Evolutionary conservation across 2,113 vertebrate genomes (phyloP).

Genomic region (Pycnonotus jocosus): DNA sequence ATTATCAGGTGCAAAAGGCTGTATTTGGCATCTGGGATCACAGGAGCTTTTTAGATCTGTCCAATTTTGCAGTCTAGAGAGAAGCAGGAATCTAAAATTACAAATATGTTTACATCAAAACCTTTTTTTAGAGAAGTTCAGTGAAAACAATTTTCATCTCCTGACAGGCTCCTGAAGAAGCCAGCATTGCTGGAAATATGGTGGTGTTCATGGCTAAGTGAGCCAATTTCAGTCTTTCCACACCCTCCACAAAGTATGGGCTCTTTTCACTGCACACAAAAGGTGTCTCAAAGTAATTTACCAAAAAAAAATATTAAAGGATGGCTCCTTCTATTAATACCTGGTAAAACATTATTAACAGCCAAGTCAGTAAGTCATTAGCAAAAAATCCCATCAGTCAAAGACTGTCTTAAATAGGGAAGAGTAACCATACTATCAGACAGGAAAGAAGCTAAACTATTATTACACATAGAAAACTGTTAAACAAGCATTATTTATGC

Average conservation of each 20-base stretch:
- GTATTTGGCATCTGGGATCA: not conserved
- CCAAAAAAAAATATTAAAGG: not conserved
- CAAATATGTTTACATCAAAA: not conserved
- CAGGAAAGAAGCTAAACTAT: not conserved
- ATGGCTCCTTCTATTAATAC: not conserved
- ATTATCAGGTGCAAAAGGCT: not conserved
- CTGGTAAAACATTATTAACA: not conserved
- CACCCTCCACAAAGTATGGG: not conserved
- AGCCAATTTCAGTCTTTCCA: not conserved
- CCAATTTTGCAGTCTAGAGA: not conserved
- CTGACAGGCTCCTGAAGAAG: not conserved
- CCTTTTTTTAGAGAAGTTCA: not conserved
- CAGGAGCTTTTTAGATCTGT: not conserved
- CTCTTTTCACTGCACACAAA: not conserved
- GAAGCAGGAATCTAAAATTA: not conserved
- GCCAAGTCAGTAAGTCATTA: not conserved
- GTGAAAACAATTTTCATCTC: not conserved
- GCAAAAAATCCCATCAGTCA: not conserved
- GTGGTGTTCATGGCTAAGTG: not conserved
- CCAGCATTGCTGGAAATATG: not conserved
- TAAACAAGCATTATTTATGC: not conserved
- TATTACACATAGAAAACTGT: not conserved
- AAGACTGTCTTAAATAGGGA: not conserved
- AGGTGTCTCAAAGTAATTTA: not conserved
- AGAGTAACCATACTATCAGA: not conserved